These are phyloP conservation scores for Heteromormyrus szaboi DNA, from an alignment of 2,797 vertebrate species.

Conservation along the genomic window DNA sequence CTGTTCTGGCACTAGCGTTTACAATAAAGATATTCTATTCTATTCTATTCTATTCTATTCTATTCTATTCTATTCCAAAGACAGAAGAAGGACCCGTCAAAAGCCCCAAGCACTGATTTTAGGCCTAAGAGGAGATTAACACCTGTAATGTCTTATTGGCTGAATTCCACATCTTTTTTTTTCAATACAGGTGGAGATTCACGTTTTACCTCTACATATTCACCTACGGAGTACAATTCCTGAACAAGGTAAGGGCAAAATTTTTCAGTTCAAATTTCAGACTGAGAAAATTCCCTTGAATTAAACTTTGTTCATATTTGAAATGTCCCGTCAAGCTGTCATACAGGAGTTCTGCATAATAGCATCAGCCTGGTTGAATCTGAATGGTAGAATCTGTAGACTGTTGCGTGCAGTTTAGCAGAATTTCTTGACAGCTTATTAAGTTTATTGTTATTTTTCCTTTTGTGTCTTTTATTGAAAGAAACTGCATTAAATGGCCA, in stretches of 20 bases:
- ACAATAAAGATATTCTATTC: neutral
- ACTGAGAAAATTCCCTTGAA: neutral
- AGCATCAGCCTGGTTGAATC: neutral
- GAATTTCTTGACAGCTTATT: neutral
- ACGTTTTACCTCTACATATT: conserved; percentile 95
- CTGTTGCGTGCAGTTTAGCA: neutral
- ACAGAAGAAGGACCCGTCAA: neutral
- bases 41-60: neutral
- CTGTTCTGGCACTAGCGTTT: neutral
- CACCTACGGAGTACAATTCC: conserved; percentile 88
- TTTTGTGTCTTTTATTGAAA: neutral
- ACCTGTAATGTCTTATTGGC: neutral
- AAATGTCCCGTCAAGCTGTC: neutral
- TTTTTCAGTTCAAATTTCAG: neutral
- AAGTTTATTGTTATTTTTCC: neutral
- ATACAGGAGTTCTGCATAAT: neutral
- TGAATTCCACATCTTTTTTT: conserved; percentile 13
- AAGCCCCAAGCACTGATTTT: neutral
- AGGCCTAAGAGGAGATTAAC: neutral
- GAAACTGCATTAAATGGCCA: neutral
- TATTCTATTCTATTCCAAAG: neutral
- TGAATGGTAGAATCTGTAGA: neutral
- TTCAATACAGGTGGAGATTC: conserved; percentile 87
- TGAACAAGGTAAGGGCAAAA: conserved; percentile 82
- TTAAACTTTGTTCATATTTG: neutral